Evolutionary conservation across 2,797 vertebrate genomes (phyloP), one percentile per base, ranked within the genome.

Genomic region (Crocodylus rhombifer): DNA sequence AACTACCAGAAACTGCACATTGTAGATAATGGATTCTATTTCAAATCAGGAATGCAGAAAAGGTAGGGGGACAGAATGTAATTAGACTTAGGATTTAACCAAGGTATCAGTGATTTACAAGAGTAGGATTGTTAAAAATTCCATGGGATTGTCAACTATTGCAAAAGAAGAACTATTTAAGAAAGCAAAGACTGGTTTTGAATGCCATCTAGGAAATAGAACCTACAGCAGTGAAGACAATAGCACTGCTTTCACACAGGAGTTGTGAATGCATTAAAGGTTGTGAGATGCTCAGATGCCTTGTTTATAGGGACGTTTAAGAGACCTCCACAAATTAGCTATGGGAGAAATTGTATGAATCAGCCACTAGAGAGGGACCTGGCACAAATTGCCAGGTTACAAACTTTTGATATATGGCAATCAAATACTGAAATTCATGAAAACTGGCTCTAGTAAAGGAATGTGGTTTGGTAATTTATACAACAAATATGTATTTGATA

Each of bases 281-380:
- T 51, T 51, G 42, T 11, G 10, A 51, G 42, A 51, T 51, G 42
- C 42, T 51, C 42, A 51, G 42, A 51, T 51, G 42, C 42, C 42
- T 51, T 51, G 42, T 51, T 51, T 51, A 51, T 51, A 51, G 42
- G 42, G 10, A 11, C 3, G 42, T 51, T 51, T 51, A 51, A 36
- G 36, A 67, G 5, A 33, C 42, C 10, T 55, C 64, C 75, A 56
- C n/a, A 69, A 77, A 62, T 0, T 0, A 89, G 79, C 26, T 89
- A 56, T 14, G 60, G 33, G 69, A 86, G 64, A 33, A 71, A 23
- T 17, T 60, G 17, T 0, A 42, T 2, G 0, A 18, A 23, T 16
- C 4, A 55, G 58, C 56, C 76, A 5, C 13, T 20, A 88, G 64
- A 83, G 77, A 77, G 56, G 90, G 14, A 91, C 26, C 36, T 21